Evolutionary conservation across 92 coral and sea anemone species (phyloP).

Genomic region (Siderastrea siderea): DNA sequence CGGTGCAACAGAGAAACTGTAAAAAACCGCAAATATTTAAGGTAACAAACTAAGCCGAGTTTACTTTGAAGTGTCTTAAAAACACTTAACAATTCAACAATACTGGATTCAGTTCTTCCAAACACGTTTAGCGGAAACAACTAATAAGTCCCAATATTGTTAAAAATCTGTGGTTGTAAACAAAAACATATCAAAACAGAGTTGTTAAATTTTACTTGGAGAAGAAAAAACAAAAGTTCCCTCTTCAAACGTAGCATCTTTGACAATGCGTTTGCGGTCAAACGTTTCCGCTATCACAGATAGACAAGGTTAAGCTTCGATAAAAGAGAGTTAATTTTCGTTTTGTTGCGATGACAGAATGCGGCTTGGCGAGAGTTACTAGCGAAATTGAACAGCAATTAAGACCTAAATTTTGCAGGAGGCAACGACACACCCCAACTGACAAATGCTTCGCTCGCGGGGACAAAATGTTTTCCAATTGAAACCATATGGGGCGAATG

Average conservation of each 20-base stretch:
- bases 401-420: not conserved
- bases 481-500: not conserved
- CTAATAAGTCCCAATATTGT: not conserved
- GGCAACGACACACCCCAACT: not conserved
- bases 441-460: not conserved
- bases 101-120: not conserved
- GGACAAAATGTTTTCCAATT: not conserved
- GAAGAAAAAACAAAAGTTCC: not conserved
- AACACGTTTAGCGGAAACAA: conserved; percentile 1
- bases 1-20: not conserved
- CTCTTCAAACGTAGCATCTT: not conserved
- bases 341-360: conserved; percentile 2
- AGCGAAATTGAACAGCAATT: not conserved
- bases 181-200: conserved; percentile 12
- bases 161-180: conserved; percentile 11
- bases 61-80: not conserved
- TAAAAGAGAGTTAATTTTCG: not conserved
- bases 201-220: not conserved
- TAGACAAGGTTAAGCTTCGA: conserved; percentile 1
- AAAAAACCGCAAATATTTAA: not conserved
- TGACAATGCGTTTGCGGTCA: not conserved
- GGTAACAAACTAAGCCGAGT: not conserved
- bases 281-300: not conserved
- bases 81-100: not conserved
- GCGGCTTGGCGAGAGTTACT: not conserved